phyloP scores from a whole-genome alignment of 2,113 vertebrate species.

The Psophia crepitans region DNA sequence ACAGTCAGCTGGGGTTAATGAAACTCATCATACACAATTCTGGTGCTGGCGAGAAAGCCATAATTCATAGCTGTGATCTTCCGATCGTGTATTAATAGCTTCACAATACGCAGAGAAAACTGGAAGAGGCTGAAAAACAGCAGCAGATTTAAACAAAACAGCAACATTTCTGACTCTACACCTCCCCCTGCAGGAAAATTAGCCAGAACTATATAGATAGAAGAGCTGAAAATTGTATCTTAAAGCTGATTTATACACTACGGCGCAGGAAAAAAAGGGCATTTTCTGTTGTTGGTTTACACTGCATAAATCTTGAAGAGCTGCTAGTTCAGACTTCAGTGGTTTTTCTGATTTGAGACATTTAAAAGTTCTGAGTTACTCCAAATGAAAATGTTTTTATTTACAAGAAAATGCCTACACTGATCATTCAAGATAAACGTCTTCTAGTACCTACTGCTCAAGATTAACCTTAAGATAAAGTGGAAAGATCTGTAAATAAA shows the following conservation, averaged over 20 bases:
- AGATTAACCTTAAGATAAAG: not conserved
- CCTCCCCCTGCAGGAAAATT: conserved; percentile 64
- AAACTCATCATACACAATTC: conserved; percentile 18
- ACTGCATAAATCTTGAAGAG: not conserved
- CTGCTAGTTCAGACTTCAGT: not conserved
- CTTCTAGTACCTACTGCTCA: not conserved
- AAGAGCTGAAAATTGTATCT: not conserved
- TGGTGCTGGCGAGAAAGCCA: not conserved
- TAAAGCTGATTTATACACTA: not conserved
- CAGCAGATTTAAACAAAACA: not conserved
- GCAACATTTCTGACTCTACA: conserved; percentile 49
- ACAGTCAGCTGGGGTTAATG: conserved; percentile 53
- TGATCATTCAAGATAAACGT: not conserved
- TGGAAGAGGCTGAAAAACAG: not conserved
- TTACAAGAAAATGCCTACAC: not conserved
- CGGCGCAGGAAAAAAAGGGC: not conserved
- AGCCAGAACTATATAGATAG: not conserved
- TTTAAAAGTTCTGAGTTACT: not conserved
- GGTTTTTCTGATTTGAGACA: not conserved
- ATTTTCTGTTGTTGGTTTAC: not conserved
- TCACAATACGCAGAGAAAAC: not conserved
- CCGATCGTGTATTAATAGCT: not conserved
- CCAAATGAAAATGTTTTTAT: not conserved
- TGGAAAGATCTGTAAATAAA: not conserved
- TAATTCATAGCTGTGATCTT: conserved; percentile 14